phyloP scores from a whole-genome alignment of 1,140 invertebrate genomes.

The Heliconius congener region DNA sequence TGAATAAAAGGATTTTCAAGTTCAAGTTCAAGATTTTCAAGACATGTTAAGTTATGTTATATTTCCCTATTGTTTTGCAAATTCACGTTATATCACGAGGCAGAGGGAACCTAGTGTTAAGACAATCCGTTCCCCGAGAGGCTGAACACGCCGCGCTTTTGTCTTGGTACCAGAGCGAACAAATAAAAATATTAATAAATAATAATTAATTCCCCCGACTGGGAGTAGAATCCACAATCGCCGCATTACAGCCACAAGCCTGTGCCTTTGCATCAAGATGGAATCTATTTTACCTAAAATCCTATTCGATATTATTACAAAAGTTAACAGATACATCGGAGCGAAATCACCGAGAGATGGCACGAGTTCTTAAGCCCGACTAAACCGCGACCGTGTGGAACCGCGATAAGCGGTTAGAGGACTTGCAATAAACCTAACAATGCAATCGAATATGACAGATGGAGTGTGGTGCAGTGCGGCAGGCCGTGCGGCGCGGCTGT shows the following conservation, averaged over 20 bases:
- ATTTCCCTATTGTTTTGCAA: not conserved
- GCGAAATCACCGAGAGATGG: not conserved
- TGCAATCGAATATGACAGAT: constrained; percentile 24
- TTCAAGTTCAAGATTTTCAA: too few relatives aligned
- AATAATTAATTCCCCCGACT: too few relatives aligned
- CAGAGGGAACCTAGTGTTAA: too few relatives aligned
- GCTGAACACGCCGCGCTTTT: too few relatives aligned
- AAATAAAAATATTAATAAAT: too few relatives aligned
- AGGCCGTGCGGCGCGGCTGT: constrained; percentile 34
- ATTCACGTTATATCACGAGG: too few relatives aligned
- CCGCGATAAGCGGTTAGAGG: constrained; percentile 6
- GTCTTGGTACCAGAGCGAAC: too few relatives aligned
- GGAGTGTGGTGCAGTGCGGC: constrained; percentile 34
- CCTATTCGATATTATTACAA: not conserved
- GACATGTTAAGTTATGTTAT: not conserved
- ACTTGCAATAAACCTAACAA: constrained; percentile 9
- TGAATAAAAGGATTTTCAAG: too few relatives aligned
- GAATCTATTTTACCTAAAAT: not conserved
- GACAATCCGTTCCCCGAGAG: too few relatives aligned
- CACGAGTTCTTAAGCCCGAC: not conserved
- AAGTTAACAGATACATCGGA: not conserved
- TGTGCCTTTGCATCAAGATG: too few relatives aligned
- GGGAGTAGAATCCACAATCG: too few relatives aligned
- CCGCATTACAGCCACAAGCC: too few relatives aligned
- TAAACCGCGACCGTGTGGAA: constrained; percentile 3